These are phyloP conservation scores for Pissodes strobi DNA, from an alignment of 1,140 invertebrate species.

Conservation along the genomic window DNA sequence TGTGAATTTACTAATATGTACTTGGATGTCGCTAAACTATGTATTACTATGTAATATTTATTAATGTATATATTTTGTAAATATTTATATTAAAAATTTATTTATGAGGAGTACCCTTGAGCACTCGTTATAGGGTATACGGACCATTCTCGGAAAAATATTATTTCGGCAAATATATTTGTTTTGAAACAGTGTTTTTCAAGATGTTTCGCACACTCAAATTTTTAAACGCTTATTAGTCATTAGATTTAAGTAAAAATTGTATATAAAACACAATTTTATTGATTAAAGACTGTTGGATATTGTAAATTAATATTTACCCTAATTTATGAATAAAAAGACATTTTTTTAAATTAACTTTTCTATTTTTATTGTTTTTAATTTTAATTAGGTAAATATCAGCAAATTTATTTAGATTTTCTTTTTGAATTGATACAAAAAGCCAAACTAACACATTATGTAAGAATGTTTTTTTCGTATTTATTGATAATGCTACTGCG, in stretches of 20 bases:
- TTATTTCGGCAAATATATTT: no score
- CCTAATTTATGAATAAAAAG: conserved; percentile 43
- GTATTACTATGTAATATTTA: conserved; percentile 42
- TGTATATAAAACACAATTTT: conserved; percentile 45
- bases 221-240: conserved; percentile 53
- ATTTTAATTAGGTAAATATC: no score
- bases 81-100: conserved; percentile 36
- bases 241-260: conserved; percentile 49
- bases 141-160: no score
- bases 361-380: background rate
- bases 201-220: conserved; percentile 11
- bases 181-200: no score
- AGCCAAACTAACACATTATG: background rate
- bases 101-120: background rate
- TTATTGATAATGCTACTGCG: background rate
- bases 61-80: conserved; percentile 45
- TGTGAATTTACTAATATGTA: conserved; percentile 18
- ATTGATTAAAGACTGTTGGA: conserved; percentile 47
- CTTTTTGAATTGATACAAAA: no score
- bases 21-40: conserved; percentile 25
- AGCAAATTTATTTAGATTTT: no score
- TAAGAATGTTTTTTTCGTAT: background rate
- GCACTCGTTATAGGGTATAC: background rate
- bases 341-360: conserved; percentile 37
- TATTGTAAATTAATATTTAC: conserved; percentile 41